A percentile compares a stretch with the other conserved stretches of the same genome.
phyloP scores from a whole-genome alignment of 2,797 vertebrate genomes.

The Onychomys leucogaster region DNA sequence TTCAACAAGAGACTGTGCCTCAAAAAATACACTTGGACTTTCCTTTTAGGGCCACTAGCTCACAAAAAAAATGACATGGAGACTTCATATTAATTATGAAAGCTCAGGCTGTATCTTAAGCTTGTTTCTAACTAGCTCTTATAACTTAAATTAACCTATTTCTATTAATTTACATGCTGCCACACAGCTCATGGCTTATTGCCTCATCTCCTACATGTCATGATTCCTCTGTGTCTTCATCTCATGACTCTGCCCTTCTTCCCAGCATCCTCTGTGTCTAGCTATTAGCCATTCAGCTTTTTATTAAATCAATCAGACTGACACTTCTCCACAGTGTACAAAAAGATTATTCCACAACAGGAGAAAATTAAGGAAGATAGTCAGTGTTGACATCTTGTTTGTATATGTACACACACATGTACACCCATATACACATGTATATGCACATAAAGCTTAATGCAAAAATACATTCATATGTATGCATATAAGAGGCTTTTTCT shows the following conservation, averaged over 20 bases:
- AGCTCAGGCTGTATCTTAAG: not conserved
- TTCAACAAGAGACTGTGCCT: not conserved
- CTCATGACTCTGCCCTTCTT: not conserved
- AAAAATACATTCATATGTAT: not conserved
- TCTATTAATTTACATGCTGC: not conserved
- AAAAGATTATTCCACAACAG: not conserved
- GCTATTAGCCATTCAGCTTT: not conserved
- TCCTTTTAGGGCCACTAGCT: not conserved
- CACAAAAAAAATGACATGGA: not conserved
- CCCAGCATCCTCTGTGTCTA: not conserved
- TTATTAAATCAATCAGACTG: not conserved
- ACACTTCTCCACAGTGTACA: not conserved
- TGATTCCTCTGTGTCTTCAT: not conserved
- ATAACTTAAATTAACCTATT: not conserved
- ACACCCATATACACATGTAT: not conserved
- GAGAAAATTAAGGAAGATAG: not conserved
- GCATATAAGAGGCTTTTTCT: not conserved
- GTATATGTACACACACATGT: not conserved
- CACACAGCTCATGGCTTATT: not conserved
- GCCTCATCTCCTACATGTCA: not conserved
- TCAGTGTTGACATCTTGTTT: not conserved
- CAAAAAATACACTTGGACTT: not conserved
- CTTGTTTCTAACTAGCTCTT: not conserved
- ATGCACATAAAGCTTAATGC: not conserved
- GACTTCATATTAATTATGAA: not conserved